Evolutionary conservation across 1,140 invertebrate species (phyloP).

Genomic region (Watersipora subatra): DNA sequence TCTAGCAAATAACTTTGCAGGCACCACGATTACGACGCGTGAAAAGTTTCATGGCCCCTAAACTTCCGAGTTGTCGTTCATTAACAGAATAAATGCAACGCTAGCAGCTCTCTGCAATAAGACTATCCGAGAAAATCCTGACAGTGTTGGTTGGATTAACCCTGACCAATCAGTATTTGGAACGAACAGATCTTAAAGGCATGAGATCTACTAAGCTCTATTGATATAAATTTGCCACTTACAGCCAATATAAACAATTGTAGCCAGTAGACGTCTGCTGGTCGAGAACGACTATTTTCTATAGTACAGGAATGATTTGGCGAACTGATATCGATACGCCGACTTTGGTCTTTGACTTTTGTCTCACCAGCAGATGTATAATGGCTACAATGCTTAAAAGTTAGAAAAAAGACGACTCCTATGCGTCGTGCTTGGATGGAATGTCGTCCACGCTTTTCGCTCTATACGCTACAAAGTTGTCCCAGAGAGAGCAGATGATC

Average conservation of each 20-base stretch:
- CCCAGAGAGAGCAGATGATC: slow-evolving; percentile 2
- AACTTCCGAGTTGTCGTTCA: background rate
- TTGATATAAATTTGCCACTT: background rate
- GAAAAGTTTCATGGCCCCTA: background rate
- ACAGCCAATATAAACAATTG: background rate
- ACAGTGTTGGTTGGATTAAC: background rate
- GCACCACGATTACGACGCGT: background rate
- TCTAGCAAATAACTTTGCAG: too few relatives aligned
- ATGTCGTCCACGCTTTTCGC: background rate
- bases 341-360: background rate
- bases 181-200: background rate
- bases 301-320: too few relatives aligned
- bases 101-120: too few relatives aligned
- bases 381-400: background rate
- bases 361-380: background rate
- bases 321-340: background rate
- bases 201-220: background rate
- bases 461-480: slow-evolving; percentile 1
- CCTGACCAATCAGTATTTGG: background rate
- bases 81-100: too few relatives aligned
- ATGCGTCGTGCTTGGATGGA: slow-evolving; percentile 1
- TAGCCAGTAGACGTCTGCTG: too few relatives aligned
- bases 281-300: too few relatives aligned
- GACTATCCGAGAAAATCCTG: too few relatives aligned
- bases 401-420: background rate